Evolutionary conservation across 2,888 invertebrate species (phyloP), one percentile per base, ranked within the genome.

Genomic region (Euzetes globulus): DNA sequence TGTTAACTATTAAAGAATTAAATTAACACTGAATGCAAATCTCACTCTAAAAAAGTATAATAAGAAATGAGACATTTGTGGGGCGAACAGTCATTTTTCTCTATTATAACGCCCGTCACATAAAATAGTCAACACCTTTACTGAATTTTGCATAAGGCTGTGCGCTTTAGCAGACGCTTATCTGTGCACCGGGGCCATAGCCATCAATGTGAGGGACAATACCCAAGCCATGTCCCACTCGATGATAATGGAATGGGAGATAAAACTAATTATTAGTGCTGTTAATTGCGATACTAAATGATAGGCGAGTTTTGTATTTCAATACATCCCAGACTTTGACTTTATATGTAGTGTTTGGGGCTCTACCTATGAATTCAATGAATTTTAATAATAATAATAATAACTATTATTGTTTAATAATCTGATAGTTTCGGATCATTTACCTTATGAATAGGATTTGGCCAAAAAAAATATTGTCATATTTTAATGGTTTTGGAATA

Each of bases 111-210:
- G 68, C 68, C 68, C 68, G 37, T 41, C 33, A 6, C 37, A 68
- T 22, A 68, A 41, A 41, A 68, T 27, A 41, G 68, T 37, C 41
- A 22, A 68, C 68, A 68, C 68, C 68, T 68, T 68, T 68, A 17
- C 22, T 4, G 19, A n/a, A 13, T 27, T 25, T 58, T 33, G 33
- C 5, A 33, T 33, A 33, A 33, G 33, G 41, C 41, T 9, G 41
- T 41, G 41, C 41, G 7, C 9, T 33, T 33, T 9, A n/a, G n/a
- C n/a, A n/a, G n/a, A n/a, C n/a, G 55, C 58, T 60, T 60, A 60
- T 60, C 29, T 33, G 25, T 60, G 41, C n/a, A n/a, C 41, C 29
- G 29, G 29, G 25, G 27, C 33, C 60, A 17, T 3, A 60, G 60
- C 27, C 60, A 17, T 60, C 15, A 60, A 29, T 33, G 6, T 52